phyloP scores from a whole-genome alignment of 2,888 invertebrate species.

The Eugnorisma glareosa region DNA sequence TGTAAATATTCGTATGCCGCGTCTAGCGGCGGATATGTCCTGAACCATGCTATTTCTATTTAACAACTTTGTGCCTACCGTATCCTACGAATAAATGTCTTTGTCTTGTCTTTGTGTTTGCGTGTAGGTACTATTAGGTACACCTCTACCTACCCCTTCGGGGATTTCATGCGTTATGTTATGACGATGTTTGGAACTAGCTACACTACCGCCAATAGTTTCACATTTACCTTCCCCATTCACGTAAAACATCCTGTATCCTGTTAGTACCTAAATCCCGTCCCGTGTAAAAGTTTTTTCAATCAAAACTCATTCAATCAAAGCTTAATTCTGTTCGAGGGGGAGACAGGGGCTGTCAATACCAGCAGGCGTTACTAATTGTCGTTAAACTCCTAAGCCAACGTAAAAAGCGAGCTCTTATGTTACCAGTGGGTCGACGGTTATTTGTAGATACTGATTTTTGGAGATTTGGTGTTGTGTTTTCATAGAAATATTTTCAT shows the following conservation, averaged over 20 bases:
- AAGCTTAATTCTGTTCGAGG: conserved; percentile 65
- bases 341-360: conserved; percentile 70
- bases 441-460: conserved; percentile 19
- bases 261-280: conserved; percentile 29
- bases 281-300: conserved; percentile 65
- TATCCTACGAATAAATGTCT: too few species aligned
- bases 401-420: conserved; percentile 42
- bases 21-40: too few species aligned
- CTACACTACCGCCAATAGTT: not conserved
- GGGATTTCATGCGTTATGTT: too few species aligned
- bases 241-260: conserved; percentile 17
- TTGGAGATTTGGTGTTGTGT: not conserved
- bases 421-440: conserved; percentile 24
- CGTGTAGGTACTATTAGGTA: too few species aligned
- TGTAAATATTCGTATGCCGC: too few species aligned
- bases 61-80: too few species aligned
- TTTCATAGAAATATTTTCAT: not conserved
- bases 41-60: too few species aligned
- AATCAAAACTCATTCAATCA: conserved; percentile 75
- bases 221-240: not conserved
- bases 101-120: too few species aligned
- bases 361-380: conserved; percentile 69
- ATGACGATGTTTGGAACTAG: not conserved
- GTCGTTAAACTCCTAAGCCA: conserved; percentile 63
- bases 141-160: too few species aligned